A percentile compares a stretch with the other conserved stretches of the same genome.
Evolutionary conservation across 1,140 invertebrate species (phyloP).

Genomic region (Lepidurus apus): DNA sequence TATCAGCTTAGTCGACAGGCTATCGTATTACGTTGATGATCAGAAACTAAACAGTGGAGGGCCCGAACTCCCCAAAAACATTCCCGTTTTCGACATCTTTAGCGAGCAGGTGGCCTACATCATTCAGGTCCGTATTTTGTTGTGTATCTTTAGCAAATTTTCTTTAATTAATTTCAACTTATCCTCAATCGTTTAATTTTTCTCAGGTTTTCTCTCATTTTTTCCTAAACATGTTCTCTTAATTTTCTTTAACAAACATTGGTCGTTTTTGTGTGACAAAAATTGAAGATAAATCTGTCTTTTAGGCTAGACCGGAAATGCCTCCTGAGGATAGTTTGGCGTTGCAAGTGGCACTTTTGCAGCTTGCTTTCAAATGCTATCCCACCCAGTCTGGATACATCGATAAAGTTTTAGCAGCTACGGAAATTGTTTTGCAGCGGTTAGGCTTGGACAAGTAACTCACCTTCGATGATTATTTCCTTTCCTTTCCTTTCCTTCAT

Average conservation of each 20-base stretch:
- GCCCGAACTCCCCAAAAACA: conserved; percentile 73
- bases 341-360: conserved; percentile 89
- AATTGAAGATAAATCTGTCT: conserved; percentile 38
- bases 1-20: conserved; percentile 89
- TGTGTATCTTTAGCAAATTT: background rate
- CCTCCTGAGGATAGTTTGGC: conserved; percentile 93
- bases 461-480: background rate
- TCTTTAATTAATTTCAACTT: background rate
- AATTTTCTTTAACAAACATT: too few relatives aligned
- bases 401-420: conserved; percentile 89
- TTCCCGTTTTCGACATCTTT: conserved; percentile 96
- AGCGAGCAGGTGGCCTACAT: conserved; percentile 95
- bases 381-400: conserved; percentile 90
- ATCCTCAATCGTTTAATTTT: background rate
- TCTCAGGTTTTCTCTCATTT: background rate
- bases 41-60: conserved; percentile 54
- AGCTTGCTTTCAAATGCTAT: conserved; percentile 94
- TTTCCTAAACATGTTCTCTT: background rate
- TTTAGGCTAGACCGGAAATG: conserved; percentile 81
- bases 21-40: conserved; percentile 74
- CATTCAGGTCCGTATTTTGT: conserved; percentile 63
- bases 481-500: background rate
- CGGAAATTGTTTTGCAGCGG: conserved; percentile 71
- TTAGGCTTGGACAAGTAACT: conserved; percentile 20
- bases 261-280: background rate